Percentiles rank a stretch among this genome's conserved stretches.
These are phyloP conservation scores for Ditula angustiorana DNA, from an alignment of 2,888 invertebrate genomes.

Conservation along the genomic window DNA sequence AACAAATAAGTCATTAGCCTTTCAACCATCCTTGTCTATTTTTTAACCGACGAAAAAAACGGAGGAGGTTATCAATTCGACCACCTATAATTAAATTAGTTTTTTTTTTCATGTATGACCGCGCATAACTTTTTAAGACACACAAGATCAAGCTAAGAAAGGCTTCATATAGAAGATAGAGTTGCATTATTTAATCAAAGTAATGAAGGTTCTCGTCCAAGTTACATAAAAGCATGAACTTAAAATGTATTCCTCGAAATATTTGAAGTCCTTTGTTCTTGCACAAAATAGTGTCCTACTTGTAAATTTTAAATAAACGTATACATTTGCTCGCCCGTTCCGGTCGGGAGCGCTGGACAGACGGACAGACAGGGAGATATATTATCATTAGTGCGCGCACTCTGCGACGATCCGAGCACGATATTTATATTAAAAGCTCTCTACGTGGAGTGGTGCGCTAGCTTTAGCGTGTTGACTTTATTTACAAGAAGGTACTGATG, in stretches of 20 bases:
- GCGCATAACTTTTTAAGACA: too few species aligned
- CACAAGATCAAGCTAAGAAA: too few species aligned
- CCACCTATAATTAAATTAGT: too few species aligned
- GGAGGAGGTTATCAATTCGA: too few species aligned
- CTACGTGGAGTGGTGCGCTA: constrained; percentile 9
- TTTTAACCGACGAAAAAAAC: too few species aligned
- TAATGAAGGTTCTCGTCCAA: background rate
- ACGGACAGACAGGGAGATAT: constrained; percentile 38
- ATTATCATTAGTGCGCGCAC: constrained; percentile 38
- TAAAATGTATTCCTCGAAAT: background rate
- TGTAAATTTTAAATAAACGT: constrained; percentile 38
- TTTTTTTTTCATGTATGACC: too few species aligned
- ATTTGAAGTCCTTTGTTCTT: constrained; percentile 8
- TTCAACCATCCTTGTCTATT: too few species aligned
- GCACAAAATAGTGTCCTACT: constrained; percentile 28
- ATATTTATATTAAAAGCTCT: constrained; percentile 39
- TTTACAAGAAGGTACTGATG: background rate
- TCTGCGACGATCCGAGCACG: constrained; percentile 14
- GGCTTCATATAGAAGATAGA: too few species aligned
- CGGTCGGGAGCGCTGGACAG: constrained; percentile 21
- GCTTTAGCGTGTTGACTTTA: background rate
- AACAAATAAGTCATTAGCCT: too few species aligned
- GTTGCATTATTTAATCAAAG: too few species aligned
- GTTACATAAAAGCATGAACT: background rate
- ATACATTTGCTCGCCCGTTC: constrained; percentile 29